Evolutionary conservation across 2,797 vertebrate species (phyloP).

Genomic region (Myotis planiceps): DNA sequence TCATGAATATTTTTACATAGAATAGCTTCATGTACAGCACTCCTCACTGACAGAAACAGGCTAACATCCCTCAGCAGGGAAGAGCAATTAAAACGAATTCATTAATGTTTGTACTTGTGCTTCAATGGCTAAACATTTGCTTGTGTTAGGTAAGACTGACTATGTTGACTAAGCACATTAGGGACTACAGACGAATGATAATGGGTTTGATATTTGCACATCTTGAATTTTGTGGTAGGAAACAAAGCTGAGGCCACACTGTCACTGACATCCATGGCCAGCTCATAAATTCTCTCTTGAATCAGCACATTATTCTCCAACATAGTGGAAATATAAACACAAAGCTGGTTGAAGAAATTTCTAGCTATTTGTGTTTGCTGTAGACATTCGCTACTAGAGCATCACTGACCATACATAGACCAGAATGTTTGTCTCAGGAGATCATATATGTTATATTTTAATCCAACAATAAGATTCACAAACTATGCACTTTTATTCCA

Average conservation of each 20-base stretch:
- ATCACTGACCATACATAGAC: not conserved
- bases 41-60: not conserved
- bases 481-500: constrained; percentile 51
- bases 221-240: constrained; percentile 13
- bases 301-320: not conserved
- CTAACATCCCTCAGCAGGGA: not conserved
- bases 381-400: not conserved
- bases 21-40: not conserved
- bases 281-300: constrained; percentile 9
- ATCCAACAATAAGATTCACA: not conserved
- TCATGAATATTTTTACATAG: not conserved
- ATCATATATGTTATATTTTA: constrained; percentile 10
- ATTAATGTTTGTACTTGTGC: constrained; percentile 11
- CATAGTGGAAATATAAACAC: not conserved
- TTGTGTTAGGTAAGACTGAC: constrained; percentile 35
- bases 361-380: not conserved
- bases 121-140: constrained; percentile 22
- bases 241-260: not conserved
- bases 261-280: not conserved
- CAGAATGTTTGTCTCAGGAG: not conserved
- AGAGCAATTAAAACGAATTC: constrained; percentile 10
- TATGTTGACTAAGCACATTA: not conserved
- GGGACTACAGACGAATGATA: not conserved
- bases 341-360: not conserved
- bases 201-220: constrained; percentile 24